Percentiles rank a stretch among this genome's conserved stretches.
These are phyloP conservation scores for Limnephilus rhombicus DNA, from an alignment of 2,888 invertebrate genomes.

Conservation along the genomic window DNA sequence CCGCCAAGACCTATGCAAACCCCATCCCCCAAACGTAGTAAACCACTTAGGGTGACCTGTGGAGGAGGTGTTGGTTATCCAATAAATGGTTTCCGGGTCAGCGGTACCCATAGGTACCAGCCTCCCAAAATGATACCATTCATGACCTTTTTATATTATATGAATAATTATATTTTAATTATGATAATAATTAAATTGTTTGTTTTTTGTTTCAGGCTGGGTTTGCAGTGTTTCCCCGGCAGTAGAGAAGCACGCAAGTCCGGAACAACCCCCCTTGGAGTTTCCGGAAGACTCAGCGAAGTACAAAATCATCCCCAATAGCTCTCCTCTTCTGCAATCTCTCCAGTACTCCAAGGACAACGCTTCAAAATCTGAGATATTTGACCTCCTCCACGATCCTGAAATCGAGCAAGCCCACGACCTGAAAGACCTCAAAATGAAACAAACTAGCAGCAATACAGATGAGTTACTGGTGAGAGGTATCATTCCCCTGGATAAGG, in stretches of 20 bases:
- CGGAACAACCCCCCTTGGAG: conserved; percentile 61
- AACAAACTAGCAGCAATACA: conserved; percentile 61
- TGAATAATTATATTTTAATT: no score
- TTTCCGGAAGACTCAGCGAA: conserved; percentile 75
- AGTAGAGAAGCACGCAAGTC: neutral
- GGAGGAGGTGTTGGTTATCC: no score
- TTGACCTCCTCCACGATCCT: conserved; percentile 76
- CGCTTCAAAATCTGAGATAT: conserved; percentile 71
- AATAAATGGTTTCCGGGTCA: no score
- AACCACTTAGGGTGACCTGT: no score
- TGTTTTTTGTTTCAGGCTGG: neutral
- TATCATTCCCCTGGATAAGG: conserved; percentile 67
- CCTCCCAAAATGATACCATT: no score
- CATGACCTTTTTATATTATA: no score
- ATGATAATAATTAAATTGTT: neutral
- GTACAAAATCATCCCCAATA: conserved; percentile 76
- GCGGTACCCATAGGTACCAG: no score
- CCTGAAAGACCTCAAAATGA: conserved; percentile 17
- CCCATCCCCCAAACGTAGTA: no score
- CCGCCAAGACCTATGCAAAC: no score
- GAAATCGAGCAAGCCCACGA: conserved; percentile 69
- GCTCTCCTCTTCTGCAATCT: conserved; percentile 74
- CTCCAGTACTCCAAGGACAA: conserved; percentile 66
- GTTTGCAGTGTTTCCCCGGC: neutral
- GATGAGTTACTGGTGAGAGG: conserved; percentile 73